Evolutionary conservation across 1,140 invertebrate species (phyloP), one percentile per base, ranked within the genome.

Genomic region (Latrodectus geometricus): DNA sequence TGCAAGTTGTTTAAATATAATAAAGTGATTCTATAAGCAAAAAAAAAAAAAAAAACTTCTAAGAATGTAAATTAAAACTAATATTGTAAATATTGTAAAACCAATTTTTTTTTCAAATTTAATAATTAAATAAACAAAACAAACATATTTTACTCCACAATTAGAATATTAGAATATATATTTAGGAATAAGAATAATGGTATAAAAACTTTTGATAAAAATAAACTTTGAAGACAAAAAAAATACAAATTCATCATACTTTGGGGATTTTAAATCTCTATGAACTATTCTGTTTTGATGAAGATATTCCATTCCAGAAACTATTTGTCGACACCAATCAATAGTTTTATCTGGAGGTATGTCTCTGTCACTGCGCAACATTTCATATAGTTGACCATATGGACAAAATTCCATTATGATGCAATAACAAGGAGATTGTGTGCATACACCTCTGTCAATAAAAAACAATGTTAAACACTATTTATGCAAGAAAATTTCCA

Each of bases 331-430:
- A 11, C 97, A 95, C 97, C 97, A 99, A 70, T 95, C 94, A 2
- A 97, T 94, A 61, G 99, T 93, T 90, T 96, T 94, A 54, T 93
- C 92, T 14, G 97, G 97, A 73, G 96, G 94, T 88, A 99, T 95
- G 88, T 93, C 92, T 89, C 95, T 93, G 83, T 95, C 94, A 86
- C 95, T 95, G 89, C 95, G 94, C 7, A 99, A 92, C 88, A 98
- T 93, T 90, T 98, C 96, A 90, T 97, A 99, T n/a, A 99, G 92
- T 66, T 97, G 96, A 12, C 98, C 98, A 90, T 97, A 96, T 4
- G 97, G 96, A 91, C 98, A 99, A 91, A 95, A 99, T 91, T 99
- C 98, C 98, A 99, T 99, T 35, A 99, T 94, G 88, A 99, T 96
- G 91, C 97, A 98, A 90, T 95, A 98, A 89, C 95, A 96, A 4